Conservation (phyloP, 2,888 invertebrate species). For the Steinernema hermaphroditum region DNA sequence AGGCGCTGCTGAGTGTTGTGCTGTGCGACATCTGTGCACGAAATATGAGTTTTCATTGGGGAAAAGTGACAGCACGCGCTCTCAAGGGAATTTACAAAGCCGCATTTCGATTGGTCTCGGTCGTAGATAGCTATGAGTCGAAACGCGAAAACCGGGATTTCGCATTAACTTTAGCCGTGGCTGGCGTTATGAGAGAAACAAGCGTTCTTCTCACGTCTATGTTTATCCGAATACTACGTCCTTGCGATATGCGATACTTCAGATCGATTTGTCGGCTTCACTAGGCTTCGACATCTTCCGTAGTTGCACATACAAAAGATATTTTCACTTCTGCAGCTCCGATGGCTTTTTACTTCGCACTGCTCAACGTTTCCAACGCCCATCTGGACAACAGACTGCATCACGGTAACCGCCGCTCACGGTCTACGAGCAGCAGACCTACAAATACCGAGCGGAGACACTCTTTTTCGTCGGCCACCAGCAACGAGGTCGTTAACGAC, state of each 20-base stretch:
- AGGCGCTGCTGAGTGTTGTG: too few species aligned
- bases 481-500: conserved; percentile 17
- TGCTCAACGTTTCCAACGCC: conserved; percentile 20
- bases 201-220: not conserved
- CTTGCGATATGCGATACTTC: too few species aligned
- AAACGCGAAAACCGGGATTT: conserved; percentile 18
- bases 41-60: conserved; percentile 21
- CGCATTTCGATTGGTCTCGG: conserved; percentile 23
- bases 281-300: too few species aligned
- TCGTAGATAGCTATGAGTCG: conserved; percentile 26
- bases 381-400: conserved; percentile 23
- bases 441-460: not conserved
- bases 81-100: not conserved
- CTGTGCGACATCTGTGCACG: conserved; percentile 6
- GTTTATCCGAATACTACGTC: too few species aligned
- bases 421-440: conserved; percentile 9
- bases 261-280: too few species aligned
- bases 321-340: too few species aligned
- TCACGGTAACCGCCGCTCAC: conserved; percentile 13
- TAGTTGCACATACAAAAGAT: too few species aligned
- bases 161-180: conserved; percentile 17
- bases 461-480: not conserved
- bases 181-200: conserved; percentile 14
- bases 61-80: conserved; percentile 10
- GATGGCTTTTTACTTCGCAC: conserved; percentile 23